Base-by-base conservation (phyloP, 2,113 vertebrate species). In the Colius striatus region DNA sequence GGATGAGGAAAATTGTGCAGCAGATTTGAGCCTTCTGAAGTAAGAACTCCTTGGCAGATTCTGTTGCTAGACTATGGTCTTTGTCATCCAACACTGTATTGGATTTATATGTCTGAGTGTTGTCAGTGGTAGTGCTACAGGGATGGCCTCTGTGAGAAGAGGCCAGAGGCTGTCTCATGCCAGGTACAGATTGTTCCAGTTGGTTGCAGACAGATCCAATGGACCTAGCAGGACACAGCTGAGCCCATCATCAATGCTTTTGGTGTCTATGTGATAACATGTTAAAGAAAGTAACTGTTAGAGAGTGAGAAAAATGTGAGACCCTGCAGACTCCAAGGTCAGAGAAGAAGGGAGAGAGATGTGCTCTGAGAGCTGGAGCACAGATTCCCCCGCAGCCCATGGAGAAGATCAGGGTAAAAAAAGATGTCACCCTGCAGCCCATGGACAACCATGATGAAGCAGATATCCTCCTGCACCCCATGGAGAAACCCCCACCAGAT, bases 331-430 rank as follows among this genome's bases (percentile, higher is more conserved):
- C 11, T 25, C 5, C 23, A 61, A 60, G 14, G 14, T 41, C 7
- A 29, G 67, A 48, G 29, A 26, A 78, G 47, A 20, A 47, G 27
- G 23, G 4, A 30, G 18, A 36, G 36, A 43, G 12, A 63, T 10
- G 20, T 9, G 9, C 6, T 70, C 5, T 13, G 2, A 7, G 9
- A 1, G 0, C 10, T 14, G 2, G 19, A 26, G 26, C 10, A 14
- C 15, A 68, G 25, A 70, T 54, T 84, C 8, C n/a, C 16, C 18
- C 60, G 19, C 7, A 74, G 21, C 38, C 32, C 4, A 6, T 9
- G 8, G 6, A 53, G 51, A 65, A 43, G 38, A 32, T 4, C 20
- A 65, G 9, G 5, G 8, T 34, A 18, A 75, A 70, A 20, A 8
- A 53, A 41, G 0, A 2, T 58, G 16, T 47, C 22, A 0, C 9